Evolutionary conservation across 2,888 invertebrate species (phyloP).

Genomic region (Pterobdella sp.): DNA sequence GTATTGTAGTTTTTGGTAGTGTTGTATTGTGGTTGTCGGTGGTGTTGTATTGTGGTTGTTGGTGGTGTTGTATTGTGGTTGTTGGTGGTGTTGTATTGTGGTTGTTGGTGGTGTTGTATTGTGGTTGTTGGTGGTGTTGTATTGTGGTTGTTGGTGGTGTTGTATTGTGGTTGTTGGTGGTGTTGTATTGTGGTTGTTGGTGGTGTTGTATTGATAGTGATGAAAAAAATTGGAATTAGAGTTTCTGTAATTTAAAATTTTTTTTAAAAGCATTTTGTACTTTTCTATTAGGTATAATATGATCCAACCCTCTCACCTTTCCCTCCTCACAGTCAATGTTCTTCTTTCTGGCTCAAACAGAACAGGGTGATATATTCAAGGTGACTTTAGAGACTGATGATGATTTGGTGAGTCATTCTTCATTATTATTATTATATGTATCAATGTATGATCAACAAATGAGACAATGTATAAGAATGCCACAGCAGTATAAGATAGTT

Average conservation of each 20-base stretch:
- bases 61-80: background rate
- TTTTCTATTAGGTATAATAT: background rate
- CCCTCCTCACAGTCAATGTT: constrained; percentile 69
- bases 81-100: background rate
- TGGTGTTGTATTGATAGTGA: background rate
- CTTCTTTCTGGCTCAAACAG: constrained; percentile 96
- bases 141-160: background rate
- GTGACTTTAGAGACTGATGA: constrained; percentile 93
- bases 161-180: background rate
- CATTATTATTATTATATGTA: background rate
- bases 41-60: background rate
- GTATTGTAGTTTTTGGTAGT: background rate
- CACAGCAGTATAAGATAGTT: too few species aligned
- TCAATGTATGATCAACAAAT: background rate
- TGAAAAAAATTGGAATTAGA: background rate
- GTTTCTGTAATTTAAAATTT: constrained; percentile 1
- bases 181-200: background rate
- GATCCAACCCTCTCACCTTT: background rate
- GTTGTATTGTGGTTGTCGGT: background rate
- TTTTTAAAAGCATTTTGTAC: background rate
- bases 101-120: background rate
- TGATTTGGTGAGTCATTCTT: constrained; percentile 64
- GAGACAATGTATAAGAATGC: background rate
- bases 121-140: background rate
- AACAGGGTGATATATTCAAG: constrained; percentile 94